phyloP scores from a whole-genome alignment of 1,140 invertebrate species.

The Panonychus citri region DNA sequence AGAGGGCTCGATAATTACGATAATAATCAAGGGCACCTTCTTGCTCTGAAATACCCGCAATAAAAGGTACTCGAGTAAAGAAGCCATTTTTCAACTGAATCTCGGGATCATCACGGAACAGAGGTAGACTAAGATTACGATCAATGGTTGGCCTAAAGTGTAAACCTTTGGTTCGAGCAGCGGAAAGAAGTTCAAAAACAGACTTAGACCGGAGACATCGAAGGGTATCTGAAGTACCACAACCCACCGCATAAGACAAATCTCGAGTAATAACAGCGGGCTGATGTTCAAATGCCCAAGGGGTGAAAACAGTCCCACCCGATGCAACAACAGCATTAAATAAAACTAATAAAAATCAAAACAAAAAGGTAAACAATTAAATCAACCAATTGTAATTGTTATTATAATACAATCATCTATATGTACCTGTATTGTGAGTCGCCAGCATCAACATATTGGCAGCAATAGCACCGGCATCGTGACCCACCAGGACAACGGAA shows the following conservation, averaged over 20 bases:
- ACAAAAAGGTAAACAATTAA: background rate
- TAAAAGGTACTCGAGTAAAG: conserved; percentile 18
- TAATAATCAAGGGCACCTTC: conserved; percentile 13
- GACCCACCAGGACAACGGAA: conserved; percentile 75
- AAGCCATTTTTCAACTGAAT: conserved; percentile 16
- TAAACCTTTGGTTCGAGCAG: background rate
- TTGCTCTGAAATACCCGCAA: conserved; percentile 19
- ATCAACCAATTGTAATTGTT: background rate
- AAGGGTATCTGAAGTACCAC: conserved; percentile 2
- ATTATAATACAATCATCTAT: background rate
- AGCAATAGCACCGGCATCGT: conserved; percentile 79
- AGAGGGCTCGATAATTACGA: background rate
- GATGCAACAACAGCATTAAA: conserved; percentile 9
- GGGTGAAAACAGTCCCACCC: conserved; percentile 14
- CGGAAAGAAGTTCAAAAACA: background rate
- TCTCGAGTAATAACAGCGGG: conserved; percentile 10
- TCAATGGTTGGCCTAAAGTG: conserved; percentile 21
- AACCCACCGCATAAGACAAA: conserved; percentile 9
- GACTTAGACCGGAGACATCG: conserved; percentile 11
- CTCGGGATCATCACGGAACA: conserved; percentile 18
- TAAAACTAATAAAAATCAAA: background rate
- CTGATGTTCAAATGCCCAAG: conserved; percentile 14
- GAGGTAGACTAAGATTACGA: conserved; percentile 16
- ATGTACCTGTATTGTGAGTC: conserved; percentile 56
- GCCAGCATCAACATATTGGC: conserved; percentile 85